Base-by-base conservation (phyloP, 2,113 vertebrate genomes). In the Hippopotamus amphibius region DNA sequence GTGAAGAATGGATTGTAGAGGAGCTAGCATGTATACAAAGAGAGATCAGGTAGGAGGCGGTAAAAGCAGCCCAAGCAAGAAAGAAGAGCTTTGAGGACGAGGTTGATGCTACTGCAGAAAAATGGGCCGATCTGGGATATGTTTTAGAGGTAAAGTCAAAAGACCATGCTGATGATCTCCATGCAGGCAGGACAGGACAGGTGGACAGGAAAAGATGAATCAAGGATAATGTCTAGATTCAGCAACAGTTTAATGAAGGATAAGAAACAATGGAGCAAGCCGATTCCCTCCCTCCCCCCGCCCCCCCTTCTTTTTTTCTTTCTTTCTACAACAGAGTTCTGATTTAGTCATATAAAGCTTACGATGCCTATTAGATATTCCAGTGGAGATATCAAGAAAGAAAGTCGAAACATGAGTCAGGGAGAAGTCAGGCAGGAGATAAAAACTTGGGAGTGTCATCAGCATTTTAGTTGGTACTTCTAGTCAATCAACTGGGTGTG, bases 1-100 rank as follows among this genome's bases (percentile, higher is more conserved):
- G 28, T 96, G 57, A 96, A 84, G 33, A 91, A 74, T 41, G n/a
- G 41, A 95, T n/a, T 72, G 7, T 68, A 94, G 43, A 22, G 68
- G 41, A 83, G 33, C 48, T 46, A 66, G 22, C 77, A 28, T 43
- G 48, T 50, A 92, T 7, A 88, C 5, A 81, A 1, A 57, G 14
- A 88, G 17, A 97, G 43, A 86, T 11, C 13, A 69, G 30, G 57
- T 10, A 76, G 61, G 46, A 89, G 59, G 24, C 37, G 69, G 48
- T 55, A 41, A 86, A 1, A 82, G 53, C n/a, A 72, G 69, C 63
- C 69, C 41, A 68, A 79, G 33, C 12, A 80, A 77, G 6, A 66
- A 0, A 43, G 15, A 71, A 59, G 3, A 59, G 61, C 30, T 77
- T 10, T 43, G 12, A 90, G 59, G 68, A 55, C 81, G 79, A 84